A percentile compares a stretch with the other conserved stretches of the same genome.
phyloP scores from a whole-genome alignment of 2,113 vertebrate genomes.

The Hippoglossus stenolepis region DNA sequence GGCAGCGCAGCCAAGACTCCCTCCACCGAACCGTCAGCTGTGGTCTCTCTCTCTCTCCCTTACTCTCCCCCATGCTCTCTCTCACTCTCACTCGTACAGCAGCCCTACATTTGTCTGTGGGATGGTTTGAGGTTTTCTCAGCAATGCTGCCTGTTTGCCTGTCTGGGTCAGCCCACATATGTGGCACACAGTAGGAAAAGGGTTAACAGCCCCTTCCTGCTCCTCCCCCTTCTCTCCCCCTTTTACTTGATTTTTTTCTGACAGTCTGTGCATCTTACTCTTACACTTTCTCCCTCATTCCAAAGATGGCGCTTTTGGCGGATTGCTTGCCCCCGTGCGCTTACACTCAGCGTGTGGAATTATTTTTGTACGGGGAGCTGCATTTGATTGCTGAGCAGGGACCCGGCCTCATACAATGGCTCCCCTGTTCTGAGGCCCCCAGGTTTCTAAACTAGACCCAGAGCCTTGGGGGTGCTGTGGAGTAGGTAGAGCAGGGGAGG shows the following conservation, averaged over 20 bases:
- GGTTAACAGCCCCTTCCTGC: slow-evolving; percentile 71
- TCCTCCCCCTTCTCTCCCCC: slow-evolving; percentile 2
- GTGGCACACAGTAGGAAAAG: slow-evolving; percentile 76
- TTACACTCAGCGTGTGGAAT: slow-evolving; percentile 76
- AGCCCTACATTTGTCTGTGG: slow-evolving; percentile 72
- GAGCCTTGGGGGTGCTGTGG: slow-evolving; percentile 78
- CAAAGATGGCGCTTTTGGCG: slow-evolving; percentile 55
- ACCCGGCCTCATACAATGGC: slow-evolving; percentile 83
- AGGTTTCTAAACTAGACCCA: slow-evolving; percentile 77
- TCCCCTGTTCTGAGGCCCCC: slow-evolving; percentile 84
- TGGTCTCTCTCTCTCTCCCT: slow-evolving; percentile 34
- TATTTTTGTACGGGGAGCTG: slow-evolving; percentile 84
- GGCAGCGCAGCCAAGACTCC: slow-evolving; percentile 58
- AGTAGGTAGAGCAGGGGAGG: slow-evolving; percentile 68
- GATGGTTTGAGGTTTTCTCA: slow-evolving; percentile 80
- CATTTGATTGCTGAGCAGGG: slow-evolving; percentile 85
- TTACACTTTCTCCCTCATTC: slow-evolving; percentile 60
- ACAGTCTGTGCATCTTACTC: slow-evolving; percentile 55
- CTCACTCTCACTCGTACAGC: slow-evolving; percentile 52
- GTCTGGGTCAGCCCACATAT: slow-evolving; percentile 82
- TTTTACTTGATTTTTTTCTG: slow-evolving; percentile 1
- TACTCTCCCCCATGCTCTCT: slow-evolving; percentile 28
- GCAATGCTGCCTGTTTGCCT: slow-evolving; percentile 76
- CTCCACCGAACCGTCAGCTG: slow-evolving; percentile 65
- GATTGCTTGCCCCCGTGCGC: slow-evolving; percentile 56